Evolutionary conservation across 2,113 vertebrate genomes (phyloP).

Genomic region (Atherinomorus stipes): DNA sequence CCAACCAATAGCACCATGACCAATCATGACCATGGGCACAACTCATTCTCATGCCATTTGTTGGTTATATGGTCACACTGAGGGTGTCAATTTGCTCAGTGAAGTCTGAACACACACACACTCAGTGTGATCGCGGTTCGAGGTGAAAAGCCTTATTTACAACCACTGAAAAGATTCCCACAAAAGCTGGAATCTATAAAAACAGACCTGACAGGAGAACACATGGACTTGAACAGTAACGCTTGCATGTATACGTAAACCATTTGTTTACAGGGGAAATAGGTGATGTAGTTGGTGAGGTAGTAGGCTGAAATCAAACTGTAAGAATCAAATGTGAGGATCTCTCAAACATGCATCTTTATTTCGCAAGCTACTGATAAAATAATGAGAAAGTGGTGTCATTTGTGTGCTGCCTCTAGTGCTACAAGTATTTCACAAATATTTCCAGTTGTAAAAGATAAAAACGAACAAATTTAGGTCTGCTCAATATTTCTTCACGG

Average conservation of each 20-base stretch:
- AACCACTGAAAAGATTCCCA: not conserved
- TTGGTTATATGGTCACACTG: not conserved
- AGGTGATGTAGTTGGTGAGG: too few species aligned
- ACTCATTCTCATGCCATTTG: not conserved
- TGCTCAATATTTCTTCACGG: too few species aligned
- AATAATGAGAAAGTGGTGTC: not conserved
- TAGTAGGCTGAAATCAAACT: not conserved
- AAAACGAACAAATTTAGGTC: too few species aligned
- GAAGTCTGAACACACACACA: too few species aligned
- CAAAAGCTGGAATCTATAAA: not conserved
- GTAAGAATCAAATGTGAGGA: not conserved
- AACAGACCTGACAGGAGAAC: not conserved
- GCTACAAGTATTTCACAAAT: too few species aligned
- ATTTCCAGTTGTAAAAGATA: too few species aligned
- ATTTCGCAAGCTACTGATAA: not conserved
- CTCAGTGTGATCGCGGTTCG: too few species aligned
- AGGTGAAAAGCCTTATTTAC: not conserved
- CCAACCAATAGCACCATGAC: not conserved
- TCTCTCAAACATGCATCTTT: not conserved
- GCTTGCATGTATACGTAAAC: not conserved
- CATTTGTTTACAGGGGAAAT: not conserved
- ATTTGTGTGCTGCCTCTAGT: not conserved
- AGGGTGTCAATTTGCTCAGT: too few species aligned
- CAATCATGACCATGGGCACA: not conserved
- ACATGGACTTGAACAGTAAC: too few species aligned